Base-by-base conservation (phyloP, 2,797 vertebrate species). In the Melanotaenia pygmaea region DNA sequence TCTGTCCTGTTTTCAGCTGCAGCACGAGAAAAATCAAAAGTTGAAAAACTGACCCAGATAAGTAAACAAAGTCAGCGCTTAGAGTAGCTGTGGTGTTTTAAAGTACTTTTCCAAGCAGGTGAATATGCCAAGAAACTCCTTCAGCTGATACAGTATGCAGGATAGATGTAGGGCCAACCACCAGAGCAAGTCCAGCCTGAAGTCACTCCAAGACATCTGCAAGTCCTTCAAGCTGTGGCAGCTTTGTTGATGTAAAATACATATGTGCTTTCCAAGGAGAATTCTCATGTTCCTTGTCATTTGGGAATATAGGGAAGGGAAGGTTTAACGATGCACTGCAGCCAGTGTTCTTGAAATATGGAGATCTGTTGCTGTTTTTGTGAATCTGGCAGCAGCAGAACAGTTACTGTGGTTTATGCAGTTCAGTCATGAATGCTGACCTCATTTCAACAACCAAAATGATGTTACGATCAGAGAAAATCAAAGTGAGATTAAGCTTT, bases 141-240 rank as follows among this genome's bases (percentile, higher is more conserved):
- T n/a, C 57, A 59, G 77, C 66, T 60, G 66, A 58, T 81, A 64
- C 50, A 68, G 74, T 50, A 62, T 51, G 59, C 65, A 37, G 43
- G 35, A 79, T 38, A 57, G 68, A 82, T 73, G 73, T 59, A 59
- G 32, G 24, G 40, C 71, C 68, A 76, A 61, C 38, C 43, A 75
- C 53, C 45, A 34, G 70, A 66, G 69, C 43, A 57, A 84, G 64
- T 64, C 72, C 45, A 50, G 70, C 28, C 72, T 77, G 69, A 54
- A 76, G 82, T 81, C 66, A 22, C 84, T 85, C 67, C 77, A 88
- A 58, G 80, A 91, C 88, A 91, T 91, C 89, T 92, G 87, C 57
- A 88, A 89, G 72, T 82, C 76, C 76, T 87, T 84, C 67, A 43
- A 65, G 64, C 68, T 79, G 85, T 59, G 82, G 86, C 74, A 45